These are phyloP conservation scores for Epinotia brunnichana DNA, from an alignment of 2,888 invertebrate genomes.

Conservation along the genomic window DNA sequence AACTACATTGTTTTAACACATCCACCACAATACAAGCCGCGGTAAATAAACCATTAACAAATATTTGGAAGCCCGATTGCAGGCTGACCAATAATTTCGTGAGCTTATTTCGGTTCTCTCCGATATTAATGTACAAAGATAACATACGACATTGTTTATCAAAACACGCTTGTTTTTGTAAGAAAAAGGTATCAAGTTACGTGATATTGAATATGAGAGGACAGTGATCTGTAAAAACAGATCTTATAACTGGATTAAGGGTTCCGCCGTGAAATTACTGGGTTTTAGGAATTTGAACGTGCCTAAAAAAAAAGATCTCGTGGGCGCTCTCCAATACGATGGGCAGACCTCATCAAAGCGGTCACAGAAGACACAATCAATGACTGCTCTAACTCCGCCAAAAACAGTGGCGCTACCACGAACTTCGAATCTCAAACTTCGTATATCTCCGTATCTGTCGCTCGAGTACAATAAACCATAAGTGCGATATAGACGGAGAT, in stretches of 20 bases:
- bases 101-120: conserved; percentile 4
- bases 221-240: conserved; percentile 32
- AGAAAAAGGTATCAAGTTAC: conserved; percentile 47
- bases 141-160: conserved; percentile 53
- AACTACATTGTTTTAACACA: not conserved
- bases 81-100: conserved; percentile 23
- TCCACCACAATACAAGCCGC: not conserved
- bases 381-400: no score
- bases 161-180: conserved; percentile 55
- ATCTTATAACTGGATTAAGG: not conserved
- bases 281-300: no score
- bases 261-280: not conserved
- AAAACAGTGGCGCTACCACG: no score
- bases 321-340: no score
- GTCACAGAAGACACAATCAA: no score
- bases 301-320: no score
- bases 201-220: conserved; percentile 43
- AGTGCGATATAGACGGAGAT: no score
- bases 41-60: conserved; percentile 13
- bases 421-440: no score
- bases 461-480: no score
- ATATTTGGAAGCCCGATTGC: not conserved
- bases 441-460: no score
- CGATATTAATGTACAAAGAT: conserved; percentile 46
- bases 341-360: no score